phyloP scores from a whole-genome alignment of 1,140 invertebrate species.

The Cotesia typhae region DNA sequence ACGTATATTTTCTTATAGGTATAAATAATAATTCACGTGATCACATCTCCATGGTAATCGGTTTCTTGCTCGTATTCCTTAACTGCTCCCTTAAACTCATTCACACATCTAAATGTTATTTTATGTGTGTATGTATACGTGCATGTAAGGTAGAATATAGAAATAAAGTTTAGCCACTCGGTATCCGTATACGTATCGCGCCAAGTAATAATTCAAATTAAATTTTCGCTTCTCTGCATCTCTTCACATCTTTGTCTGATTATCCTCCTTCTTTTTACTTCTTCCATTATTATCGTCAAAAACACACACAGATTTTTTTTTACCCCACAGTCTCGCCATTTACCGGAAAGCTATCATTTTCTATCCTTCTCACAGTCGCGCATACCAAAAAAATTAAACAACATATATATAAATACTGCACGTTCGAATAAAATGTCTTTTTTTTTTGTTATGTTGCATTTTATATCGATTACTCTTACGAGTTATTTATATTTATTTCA shows the following conservation, averaged over 20 bases:
- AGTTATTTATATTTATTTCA: too few species aligned
- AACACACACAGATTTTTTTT: conserved; percentile 1
- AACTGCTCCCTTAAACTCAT: too few species aligned
- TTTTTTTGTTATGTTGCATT: not conserved
- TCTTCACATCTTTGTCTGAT: not conserved
- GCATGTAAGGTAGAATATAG: too few species aligned
- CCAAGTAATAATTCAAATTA: conserved; percentile 34
- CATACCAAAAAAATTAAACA: not conserved
- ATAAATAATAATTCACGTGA: conserved; percentile 26
- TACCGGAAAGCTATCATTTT: conserved; percentile 8
- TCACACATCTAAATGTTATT: too few species aligned
- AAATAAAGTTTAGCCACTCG: not conserved
- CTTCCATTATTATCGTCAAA: not conserved
- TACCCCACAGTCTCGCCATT: not conserved
- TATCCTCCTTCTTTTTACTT: not conserved
- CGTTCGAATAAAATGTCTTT: not conserved
- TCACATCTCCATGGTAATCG: conserved; percentile 30
- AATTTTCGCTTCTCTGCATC: conserved; percentile 14
- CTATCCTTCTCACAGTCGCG: not conserved
- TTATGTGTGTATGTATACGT: too few species aligned
- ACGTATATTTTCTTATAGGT: conserved; percentile 29
- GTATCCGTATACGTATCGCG: conserved; percentile 8
- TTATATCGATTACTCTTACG: too few species aligned
- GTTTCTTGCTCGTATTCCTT: conserved; percentile 21
- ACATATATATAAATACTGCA: not conserved